Evolutionary conservation across 2,797 vertebrate species (phyloP), one percentile per base, ranked within the genome.

Genomic region (Phoebastria nigripes): DNA sequence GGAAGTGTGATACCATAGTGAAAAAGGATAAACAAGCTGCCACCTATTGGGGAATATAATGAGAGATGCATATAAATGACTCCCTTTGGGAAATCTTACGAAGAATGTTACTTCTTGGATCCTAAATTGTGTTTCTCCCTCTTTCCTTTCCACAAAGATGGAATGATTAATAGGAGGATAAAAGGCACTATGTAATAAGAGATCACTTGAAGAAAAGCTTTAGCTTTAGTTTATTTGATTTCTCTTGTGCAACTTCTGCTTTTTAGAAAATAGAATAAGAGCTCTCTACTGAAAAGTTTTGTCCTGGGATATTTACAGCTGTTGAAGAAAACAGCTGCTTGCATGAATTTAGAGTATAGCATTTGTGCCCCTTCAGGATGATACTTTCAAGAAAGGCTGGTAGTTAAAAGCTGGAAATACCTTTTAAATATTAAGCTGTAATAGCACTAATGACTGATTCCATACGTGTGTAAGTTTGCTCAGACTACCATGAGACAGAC

Each of bases 311-410:
- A 62, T 41, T 62, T 29, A 20, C 3, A 18, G 28, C 39, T 87
- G 44, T 70, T 94, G 87, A 93, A 55, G 55, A 89, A 87, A 97
- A 73, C 9, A 91, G 22, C 83, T 96, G 73, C 88, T 95, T 91
- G 54, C 42, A 62, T 54, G 35, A 90, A 78, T 88, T 95, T 72
- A 54, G 44, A 84, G 25, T 82, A 59, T 29, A 91, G 46, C 58
- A 81, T 95, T 94, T 95, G 59, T 74, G 29, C 49, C 63, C 67
- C 76, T 47, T 90, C 85, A 82, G 72, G 52, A 66, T 37, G 47
- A 41, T 55, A 44, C 49, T 80, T 83, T 74, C 54, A 86, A 86
- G 65, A 56, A 89, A 96, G 18, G 8, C 49, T 83, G 55, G 22
- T 39, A 82, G 35, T 35, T 82, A 74, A 80, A 82, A n/a, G 62